These are phyloP conservation scores for Kobus ellipsiprymnus DNA, from an alignment of 2,113 vertebrate genomes.

Conservation along the genomic window DNA sequence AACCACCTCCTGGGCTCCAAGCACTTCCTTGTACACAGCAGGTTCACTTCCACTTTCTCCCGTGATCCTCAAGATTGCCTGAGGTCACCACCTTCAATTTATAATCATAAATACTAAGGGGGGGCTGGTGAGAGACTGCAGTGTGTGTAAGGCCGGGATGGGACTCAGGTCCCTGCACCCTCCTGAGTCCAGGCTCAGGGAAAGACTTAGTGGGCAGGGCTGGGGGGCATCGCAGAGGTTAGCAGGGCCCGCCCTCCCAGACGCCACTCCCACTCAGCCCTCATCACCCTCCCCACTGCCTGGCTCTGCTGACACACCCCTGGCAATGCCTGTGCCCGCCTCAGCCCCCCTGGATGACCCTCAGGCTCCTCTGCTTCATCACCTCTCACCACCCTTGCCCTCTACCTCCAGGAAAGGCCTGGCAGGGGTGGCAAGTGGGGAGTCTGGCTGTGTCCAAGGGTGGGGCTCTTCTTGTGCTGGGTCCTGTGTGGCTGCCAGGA, in stretches of 20 bases:
- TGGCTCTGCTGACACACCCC: background rate
- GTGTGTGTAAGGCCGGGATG: background rate
- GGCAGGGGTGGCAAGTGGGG: background rate
- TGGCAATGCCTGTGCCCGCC: background rate
- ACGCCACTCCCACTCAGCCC: background rate
- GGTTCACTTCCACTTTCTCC: background rate
- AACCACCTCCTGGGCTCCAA: background rate
- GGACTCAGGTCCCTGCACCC: background rate
- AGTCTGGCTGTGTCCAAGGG: background rate
- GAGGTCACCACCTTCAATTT: background rate
- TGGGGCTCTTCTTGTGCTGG: background rate
- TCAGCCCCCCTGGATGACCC: rapidly evolving
- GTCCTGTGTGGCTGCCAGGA: background rate
- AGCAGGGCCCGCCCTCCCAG: rapidly evolving
- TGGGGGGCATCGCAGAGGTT: background rate
- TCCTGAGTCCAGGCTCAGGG: background rate
- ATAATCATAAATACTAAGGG: background rate
- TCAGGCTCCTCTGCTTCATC: background rate
- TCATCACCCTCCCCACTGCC: background rate
- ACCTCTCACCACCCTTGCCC: background rate
- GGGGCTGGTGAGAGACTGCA: background rate
- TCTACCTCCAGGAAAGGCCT: background rate
- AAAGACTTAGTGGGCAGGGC: background rate
- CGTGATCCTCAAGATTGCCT: background rate
- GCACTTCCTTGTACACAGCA: background rate